Evolutionary conservation across 1,140 invertebrate genomes (phyloP).

Genomic region (Brachionus paranguensis): DNA sequence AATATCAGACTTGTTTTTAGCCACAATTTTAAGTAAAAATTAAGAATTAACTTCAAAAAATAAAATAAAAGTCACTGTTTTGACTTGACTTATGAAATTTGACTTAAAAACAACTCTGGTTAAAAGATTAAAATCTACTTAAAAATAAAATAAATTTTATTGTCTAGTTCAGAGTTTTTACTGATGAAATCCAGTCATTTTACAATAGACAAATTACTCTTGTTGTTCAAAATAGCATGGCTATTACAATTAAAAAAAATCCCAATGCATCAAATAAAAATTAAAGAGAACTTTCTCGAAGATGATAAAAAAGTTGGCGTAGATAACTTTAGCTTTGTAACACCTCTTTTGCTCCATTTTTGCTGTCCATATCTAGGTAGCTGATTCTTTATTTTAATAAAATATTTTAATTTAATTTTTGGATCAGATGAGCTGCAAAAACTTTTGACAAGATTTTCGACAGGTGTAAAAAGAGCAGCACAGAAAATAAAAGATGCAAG

Average conservation of each 20-base stretch:
- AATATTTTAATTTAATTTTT: not conserved
- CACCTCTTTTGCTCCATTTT: constrained; percentile 1
- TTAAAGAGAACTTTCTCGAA: not conserved
- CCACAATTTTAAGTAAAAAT: too few relatives aligned
- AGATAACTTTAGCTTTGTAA: constrained; percentile 7
- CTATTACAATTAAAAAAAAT: constrained; percentile 34
- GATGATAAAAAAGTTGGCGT: constrained; percentile 19
- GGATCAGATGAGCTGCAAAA: constrained; percentile 34
- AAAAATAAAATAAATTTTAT: not conserved
- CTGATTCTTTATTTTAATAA: not conserved
- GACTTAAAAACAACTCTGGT: too few relatives aligned
- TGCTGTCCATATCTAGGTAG: constrained; percentile 39
- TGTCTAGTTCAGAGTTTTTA: not conserved
- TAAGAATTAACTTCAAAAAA: too few relatives aligned
- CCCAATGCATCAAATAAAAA: not conserved
- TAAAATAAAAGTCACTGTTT: too few relatives aligned
- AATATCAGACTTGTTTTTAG: too few relatives aligned
- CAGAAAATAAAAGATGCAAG: constrained; percentile 24
- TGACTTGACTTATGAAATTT: too few relatives aligned
- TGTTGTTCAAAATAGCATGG: constrained; percentile 26
- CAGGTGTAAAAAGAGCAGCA: constrained; percentile 17
- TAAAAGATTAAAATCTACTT: not conserved
- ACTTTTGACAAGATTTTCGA: constrained; percentile 4
- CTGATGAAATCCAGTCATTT: not conserved
- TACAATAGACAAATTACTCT: not conserved